These are phyloP conservation scores for Antheraea yamamai DNA, from an alignment of 2,888 invertebrate genomes.

Conservation along the genomic window DNA sequence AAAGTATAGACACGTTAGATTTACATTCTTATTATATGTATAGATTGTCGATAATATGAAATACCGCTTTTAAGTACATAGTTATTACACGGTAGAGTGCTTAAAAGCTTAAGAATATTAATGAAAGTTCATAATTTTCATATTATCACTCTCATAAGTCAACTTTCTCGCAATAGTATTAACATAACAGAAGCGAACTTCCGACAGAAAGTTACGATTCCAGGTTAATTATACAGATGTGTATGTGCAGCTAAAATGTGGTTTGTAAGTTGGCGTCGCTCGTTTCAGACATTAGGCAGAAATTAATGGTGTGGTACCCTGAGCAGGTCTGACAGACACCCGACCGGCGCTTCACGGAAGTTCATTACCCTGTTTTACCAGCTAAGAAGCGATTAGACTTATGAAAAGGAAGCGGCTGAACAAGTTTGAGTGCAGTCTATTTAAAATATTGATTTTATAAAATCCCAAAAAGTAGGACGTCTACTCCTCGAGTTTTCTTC, in stretches of 20 bases:
- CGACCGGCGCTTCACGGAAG: constrained; percentile 39
- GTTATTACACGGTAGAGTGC: too few species aligned
- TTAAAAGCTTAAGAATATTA: too few species aligned
- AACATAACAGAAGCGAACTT: background rate
- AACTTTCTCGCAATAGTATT: background rate
- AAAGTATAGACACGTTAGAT: too few species aligned
- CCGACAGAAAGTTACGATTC: background rate
- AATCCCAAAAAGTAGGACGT: too few species aligned
- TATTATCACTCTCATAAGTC: background rate
- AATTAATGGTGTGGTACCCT: constrained; percentile 72
- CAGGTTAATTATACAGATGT: constrained; percentile 16
- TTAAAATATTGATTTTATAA: background rate
- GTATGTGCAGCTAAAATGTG: constrained; percentile 61
- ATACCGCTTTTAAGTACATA: too few species aligned
- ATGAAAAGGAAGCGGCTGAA: background rate
- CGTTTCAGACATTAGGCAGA: constrained; percentile 68
- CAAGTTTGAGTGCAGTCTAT: background rate
- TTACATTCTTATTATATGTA: too few species aligned
- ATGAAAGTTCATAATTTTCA: too few species aligned
- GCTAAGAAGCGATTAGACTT: constrained; percentile 27
- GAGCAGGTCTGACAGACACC: constrained; percentile 61
- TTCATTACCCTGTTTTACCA: constrained; percentile 58
- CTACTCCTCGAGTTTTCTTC: too few species aligned
- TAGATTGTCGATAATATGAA: too few species aligned
- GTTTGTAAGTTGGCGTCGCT: constrained; percentile 51